Evolutionary conservation across 2,113 vertebrate genomes (phyloP).

Genomic region (Hyla sarda): DNA sequence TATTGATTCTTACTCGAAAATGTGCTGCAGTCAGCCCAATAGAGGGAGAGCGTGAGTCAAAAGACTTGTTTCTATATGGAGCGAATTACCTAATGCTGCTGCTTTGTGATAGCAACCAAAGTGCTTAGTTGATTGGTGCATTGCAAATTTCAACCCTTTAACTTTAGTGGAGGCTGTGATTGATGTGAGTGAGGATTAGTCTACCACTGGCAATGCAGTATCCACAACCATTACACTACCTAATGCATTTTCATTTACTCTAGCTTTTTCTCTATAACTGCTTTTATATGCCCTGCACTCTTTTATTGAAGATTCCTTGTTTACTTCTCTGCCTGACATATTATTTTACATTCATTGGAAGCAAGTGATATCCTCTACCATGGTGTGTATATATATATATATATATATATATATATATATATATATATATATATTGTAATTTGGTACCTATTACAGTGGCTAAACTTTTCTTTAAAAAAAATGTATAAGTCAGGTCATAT

Average conservation of each 20-base stretch:
- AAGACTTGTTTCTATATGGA: conserved; percentile 39
- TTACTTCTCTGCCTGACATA: background rate
- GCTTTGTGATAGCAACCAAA: conserved; percentile 47
- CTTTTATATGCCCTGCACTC: background rate
- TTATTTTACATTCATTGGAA: background rate
- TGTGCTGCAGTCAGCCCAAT: conserved; percentile 33
- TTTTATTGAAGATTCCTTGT: conserved; percentile 12
- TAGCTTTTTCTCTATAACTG: conserved; percentile 19
- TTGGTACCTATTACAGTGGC: background rate
- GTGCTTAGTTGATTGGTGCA: conserved; percentile 39
- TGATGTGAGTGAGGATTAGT: conserved; percentile 46
- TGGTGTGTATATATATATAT: no score
- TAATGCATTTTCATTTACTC: conserved; percentile 55
- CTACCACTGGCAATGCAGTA: background rate
- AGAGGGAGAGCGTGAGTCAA: conserved; percentile 52
- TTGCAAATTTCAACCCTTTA: conserved; percentile 43
- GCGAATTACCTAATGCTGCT: conserved; percentile 56
- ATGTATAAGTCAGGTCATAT: background rate
- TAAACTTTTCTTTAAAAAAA: no score
- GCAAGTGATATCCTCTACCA: background rate
- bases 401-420: no score
- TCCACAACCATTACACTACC: conserved; percentile 28
- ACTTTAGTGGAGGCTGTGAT: conserved; percentile 44
- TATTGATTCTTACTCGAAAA: conserved; percentile 33
- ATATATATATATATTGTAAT: no score